phyloP scores from a whole-genome alignment of 2,113 vertebrate genomes.

The Eulemur rufifrons region DNA sequence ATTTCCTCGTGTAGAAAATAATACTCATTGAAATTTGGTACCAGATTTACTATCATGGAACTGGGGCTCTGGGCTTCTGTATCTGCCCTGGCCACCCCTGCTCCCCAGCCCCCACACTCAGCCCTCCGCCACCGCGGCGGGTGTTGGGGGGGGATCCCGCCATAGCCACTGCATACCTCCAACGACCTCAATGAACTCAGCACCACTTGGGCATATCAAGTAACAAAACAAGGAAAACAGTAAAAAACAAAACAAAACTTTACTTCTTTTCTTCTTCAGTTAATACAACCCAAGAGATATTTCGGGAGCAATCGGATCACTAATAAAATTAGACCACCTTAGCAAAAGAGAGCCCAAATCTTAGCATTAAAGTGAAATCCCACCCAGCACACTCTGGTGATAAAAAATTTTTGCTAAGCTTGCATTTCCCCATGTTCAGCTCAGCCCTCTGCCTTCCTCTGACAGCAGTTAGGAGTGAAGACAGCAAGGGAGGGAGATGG shows the following conservation, averaged over 20 bases:
- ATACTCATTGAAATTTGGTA: background rate
- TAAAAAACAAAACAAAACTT: background rate
- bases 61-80: constrained; percentile 3
- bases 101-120: background rate
- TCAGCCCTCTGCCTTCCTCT: background rate
- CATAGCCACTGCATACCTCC: background rate
- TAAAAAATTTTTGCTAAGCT: background rate
- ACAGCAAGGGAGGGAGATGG: background rate
- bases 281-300: constrained; percentile 25
- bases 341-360: background rate
- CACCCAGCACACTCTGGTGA: background rate
- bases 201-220: background rate
- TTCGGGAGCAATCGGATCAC: background rate
- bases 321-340: constrained; percentile 31
- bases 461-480: background rate
- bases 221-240: constrained; percentile 28
- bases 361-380: background rate
- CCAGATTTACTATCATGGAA: constrained; percentile 16
- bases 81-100: background rate
- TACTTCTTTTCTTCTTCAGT: constrained; percentile 15
- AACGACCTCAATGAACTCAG: background rate
- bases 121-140: background rate
- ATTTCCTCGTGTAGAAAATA: constrained; percentile 43
- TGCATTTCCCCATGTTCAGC: background rate
- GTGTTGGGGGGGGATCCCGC: background rate